Percentiles rank a stretch among this genome's conserved stretches.
phyloP scores from a whole-genome alignment of 2,797 vertebrate species.

The Acestrorhynchus altus region DNA sequence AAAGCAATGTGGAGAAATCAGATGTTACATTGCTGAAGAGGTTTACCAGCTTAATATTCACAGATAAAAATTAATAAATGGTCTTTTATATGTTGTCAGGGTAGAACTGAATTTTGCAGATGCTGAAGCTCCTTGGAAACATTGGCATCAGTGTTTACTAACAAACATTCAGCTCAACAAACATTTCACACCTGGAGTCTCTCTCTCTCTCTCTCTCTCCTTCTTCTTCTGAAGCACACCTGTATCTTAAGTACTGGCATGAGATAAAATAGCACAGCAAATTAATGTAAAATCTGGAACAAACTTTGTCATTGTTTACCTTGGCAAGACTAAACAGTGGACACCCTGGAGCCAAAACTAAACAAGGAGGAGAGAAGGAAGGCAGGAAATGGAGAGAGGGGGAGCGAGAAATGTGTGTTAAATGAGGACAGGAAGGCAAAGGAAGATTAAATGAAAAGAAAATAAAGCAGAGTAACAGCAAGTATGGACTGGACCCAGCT shows the following conservation, averaged over 20 bases:
- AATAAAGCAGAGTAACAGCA: conserved; percentile 71
- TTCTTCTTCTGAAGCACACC: background rate
- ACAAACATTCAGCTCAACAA: background rate
- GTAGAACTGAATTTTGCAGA: background rate
- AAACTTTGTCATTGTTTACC: conserved; percentile 36
- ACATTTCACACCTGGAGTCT: background rate
- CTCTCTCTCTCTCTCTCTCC: background rate
- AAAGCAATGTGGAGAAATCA: background rate
- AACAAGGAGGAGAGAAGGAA: conserved; percentile 25
- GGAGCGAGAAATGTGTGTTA: conserved; percentile 20
- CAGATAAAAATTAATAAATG: background rate
- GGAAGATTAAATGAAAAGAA: conserved; percentile 56
- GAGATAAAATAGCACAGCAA: conserved; percentile 19
- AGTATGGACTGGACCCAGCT: conserved; percentile 62
- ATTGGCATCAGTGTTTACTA: background rate
- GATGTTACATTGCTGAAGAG: background rate
- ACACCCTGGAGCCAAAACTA: conserved; percentile 50
- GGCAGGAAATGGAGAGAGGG: background rate
- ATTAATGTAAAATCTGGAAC: conserved; percentile 22
- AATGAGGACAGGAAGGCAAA: conserved; percentile 35
- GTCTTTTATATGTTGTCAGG: background rate
- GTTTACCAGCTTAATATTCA: background rate
- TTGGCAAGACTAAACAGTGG: conserved; percentile 1
- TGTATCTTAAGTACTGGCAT: background rate
- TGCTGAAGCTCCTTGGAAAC: background rate